Evolutionary conservation across 2,888 invertebrate species (phyloP).

Genomic region (Byasa hedistus): DNA sequence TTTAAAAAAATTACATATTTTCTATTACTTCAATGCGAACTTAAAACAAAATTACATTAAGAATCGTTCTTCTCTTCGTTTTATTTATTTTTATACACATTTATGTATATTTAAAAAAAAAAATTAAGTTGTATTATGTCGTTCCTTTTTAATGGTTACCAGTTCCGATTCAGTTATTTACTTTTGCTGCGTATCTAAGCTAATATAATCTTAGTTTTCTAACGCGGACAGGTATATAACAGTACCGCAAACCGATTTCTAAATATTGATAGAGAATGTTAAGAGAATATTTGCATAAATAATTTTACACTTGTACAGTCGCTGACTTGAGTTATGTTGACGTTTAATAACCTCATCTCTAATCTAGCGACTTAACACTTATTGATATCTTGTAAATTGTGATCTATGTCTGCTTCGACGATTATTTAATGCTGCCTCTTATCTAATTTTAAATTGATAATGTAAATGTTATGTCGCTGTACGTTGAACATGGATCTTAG

Average conservation of each 20-base stretch:
- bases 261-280: slow-evolving; percentile 19
- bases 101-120: too few relatives aligned
- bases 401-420: background rate
- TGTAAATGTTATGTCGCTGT: too few relatives aligned
- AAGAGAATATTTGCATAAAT: slow-evolving; percentile 17
- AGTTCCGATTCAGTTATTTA: background rate
- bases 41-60: too few relatives aligned
- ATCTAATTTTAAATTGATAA: background rate
- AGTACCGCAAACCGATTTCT: slow-evolving; percentile 11
- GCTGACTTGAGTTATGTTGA: background rate
- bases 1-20: too few relatives aligned
- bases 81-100: too few relatives aligned
- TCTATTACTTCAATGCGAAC: too few relatives aligned
- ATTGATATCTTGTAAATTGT: background rate
- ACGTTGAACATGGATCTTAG: too few relatives aligned
- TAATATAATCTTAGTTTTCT: background rate
- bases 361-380: background rate
- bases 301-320: slow-evolving; percentile 6
- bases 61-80: too few relatives aligned
- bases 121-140: too few relatives aligned
- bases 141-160: too few relatives aligned
- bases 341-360: background rate
- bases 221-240: background rate
- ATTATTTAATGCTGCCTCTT: background rate
- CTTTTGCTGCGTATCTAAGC: background rate